Evolutionary conservation across 2,888 invertebrate genomes (phyloP), one percentile per base, ranked within the genome.

Genomic region (Chaetogeoica ovagalla): DNA sequence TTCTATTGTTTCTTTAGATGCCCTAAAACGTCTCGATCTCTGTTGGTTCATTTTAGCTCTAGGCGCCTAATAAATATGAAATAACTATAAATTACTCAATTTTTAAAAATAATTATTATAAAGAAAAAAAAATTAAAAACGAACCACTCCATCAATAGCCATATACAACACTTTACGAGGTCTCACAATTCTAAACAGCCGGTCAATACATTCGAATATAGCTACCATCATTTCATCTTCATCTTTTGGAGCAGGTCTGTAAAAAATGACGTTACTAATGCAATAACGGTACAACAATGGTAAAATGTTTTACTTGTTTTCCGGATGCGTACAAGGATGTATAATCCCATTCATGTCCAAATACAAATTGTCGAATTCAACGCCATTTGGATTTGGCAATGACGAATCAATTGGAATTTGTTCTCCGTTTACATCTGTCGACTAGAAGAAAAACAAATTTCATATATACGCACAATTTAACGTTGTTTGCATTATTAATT

Each of bases 211-310:
- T 85, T 98, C 98, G 86, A 99, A 99, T 85, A 99, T 99, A 68
- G 96, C 95, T 70, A 97, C 90, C 97, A 99, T 99, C 99, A 99
- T 99, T 89, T 99, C 99, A 85, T 98, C 98, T 87, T 99, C 99
- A 88, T 97, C 94, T 87, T 94, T 95, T 0, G 99, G 99, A 0
- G 59, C 59, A 15, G 72, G 52, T 48, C 69, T 63, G 68, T 76
- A 82, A 52, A 73, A 21, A 55, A 0, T 60, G 11, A n/a, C 39
- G 2, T 65, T 11, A n/a, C 3, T 2, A 63, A 39, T 63, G 15
- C 6, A 59, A 59, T 76, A 13, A 48, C 11, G 8, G 15, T 23
- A 37, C 68, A 59, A 19, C 9, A 66, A 59, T 55, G 48, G 37
- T 55, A 39, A 66, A 69, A 77, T 70, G 19, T 81, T 71, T 52